Base-by-base conservation (phyloP, 2,888 invertebrate species). In the Apantesis nais region DNA sequence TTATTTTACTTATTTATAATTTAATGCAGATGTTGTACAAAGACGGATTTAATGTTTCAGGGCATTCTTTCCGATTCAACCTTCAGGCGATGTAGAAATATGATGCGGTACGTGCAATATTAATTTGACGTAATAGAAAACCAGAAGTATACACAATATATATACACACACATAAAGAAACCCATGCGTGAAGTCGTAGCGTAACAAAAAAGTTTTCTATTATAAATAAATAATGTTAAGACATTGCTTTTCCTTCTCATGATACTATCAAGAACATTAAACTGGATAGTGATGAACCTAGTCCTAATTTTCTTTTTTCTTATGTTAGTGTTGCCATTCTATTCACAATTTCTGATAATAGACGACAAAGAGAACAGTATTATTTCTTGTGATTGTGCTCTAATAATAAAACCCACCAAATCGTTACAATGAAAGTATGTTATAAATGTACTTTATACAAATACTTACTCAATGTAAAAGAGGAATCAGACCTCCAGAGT, bases 201-300 rank as follows among this genome's bases (percentile, higher is more conserved):
- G 60, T 61, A 55, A 44, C n/a, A 29, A 66, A 71, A 76, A 65
- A 63, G 29, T 41, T 74, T 71, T 62, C 34, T 72, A 75, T 79
- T 76, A 78, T 71, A 79, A 74, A 76, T 64, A 76, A 80, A 79
- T 80, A 70, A 55, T 71, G 71, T 19, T 62, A 73, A 76, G 61
- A 76, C 72, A 77, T 76, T 68, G 62, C 71, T 78, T 71, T 70
- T 74, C 66, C 69, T 72, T 71, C 73, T 71, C 62, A 11, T 71
- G 73, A 81, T 77, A 81, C 70, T 71, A 80, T 78, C 80, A 66
- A 31, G 61, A 67, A 73, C 68, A 70, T 70, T n/a, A 52, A 29
- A 29, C 34, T 34, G 52, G 8, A 48, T 65, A 48, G 31, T 34
- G 34, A 65, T 65, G 34, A 34, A 9, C 48, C 8, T 52, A n/a